These are phyloP conservation scores for Cotesia glomerata DNA, from an alignment of 1,140 invertebrate species.

Conservation along the genomic window DNA sequence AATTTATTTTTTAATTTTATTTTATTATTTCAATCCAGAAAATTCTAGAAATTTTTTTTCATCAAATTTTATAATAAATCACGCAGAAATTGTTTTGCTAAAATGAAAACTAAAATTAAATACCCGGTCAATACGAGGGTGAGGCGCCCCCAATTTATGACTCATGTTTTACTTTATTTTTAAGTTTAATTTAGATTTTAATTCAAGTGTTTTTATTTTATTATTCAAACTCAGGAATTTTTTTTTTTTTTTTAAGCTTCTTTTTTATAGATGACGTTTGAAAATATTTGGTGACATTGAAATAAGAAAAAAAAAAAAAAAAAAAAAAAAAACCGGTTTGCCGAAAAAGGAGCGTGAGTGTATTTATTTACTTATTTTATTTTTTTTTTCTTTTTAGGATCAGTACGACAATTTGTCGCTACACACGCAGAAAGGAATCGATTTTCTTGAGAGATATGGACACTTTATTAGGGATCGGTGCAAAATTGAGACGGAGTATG, in stretches of 20 bases:
- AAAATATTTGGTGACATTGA: no score
- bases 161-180: constrained; percentile 41
- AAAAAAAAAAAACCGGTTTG: not conserved
- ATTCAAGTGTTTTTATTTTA: no score
- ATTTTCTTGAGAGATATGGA: constrained; percentile 94
- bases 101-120: constrained; percentile 1
- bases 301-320: no score
- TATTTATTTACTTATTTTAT: not conserved
- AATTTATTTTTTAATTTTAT: no score
- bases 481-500: constrained; percentile 95
- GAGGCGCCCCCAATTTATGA: constrained; percentile 52
- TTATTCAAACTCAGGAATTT: no score
- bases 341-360: not conserved
- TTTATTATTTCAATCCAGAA: no score
- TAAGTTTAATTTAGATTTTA: not conserved
- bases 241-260: no score
- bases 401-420: constrained; percentile 94
- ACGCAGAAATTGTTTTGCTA: not conserved
- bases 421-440: constrained; percentile 97
- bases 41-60: not conserved
- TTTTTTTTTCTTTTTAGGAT: constrained; percentile 75
- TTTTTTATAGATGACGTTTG: no score
- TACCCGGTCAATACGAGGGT: constrained; percentile 52
- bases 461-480: constrained; percentile 94
- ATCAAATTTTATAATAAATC: not conserved